These are phyloP conservation scores for Elaphurus davidianus DNA, from an alignment of 2,113 vertebrate genomes.

Conservation along the genomic window DNA sequence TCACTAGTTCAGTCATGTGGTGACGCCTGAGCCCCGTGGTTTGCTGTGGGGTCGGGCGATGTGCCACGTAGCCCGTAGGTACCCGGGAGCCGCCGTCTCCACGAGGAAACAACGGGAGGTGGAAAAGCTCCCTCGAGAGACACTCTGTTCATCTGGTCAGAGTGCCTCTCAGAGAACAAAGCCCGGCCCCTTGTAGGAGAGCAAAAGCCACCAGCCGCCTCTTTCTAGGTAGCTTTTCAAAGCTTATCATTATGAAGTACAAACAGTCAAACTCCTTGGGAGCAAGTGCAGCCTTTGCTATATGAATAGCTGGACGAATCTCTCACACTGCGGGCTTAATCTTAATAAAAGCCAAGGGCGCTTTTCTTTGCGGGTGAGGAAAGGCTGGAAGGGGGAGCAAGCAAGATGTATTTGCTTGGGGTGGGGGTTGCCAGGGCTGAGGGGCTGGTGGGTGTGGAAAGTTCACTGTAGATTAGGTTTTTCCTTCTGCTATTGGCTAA, in stretches of 20 bases:
- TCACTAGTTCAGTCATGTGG: constrained; percentile 17
- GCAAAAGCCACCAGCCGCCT: neutral
- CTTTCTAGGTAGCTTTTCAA: neutral
- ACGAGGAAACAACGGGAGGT: neutral
- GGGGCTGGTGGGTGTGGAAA: fast-evolving
- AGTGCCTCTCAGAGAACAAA: neutral
- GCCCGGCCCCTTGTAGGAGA: neutral
- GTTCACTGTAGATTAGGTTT: neutral
- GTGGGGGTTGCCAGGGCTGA: neutral
- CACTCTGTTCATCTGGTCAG: neutral
- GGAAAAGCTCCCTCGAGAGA: constrained; percentile 36
- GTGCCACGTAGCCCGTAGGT: neutral
- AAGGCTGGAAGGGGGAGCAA: neutral
- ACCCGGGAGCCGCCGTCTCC: neutral
- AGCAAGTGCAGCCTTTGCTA: neutral
- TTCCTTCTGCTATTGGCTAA: neutral
- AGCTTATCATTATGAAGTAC: neutral
- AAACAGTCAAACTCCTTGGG: neutral
- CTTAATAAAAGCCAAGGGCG: neutral
- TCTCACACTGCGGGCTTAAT: neutral
- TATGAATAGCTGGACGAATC: fast-evolving
- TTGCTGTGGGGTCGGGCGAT: neutral
- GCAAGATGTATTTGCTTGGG: neutral
- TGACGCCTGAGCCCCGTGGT: neutral
- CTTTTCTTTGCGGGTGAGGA: neutral